A percentile compares a stretch with the other conserved stretches of the same genome.
phyloP scores from a whole-genome alignment of 2,797 vertebrate species.

The Poeciliopsis gracilis region DNA sequence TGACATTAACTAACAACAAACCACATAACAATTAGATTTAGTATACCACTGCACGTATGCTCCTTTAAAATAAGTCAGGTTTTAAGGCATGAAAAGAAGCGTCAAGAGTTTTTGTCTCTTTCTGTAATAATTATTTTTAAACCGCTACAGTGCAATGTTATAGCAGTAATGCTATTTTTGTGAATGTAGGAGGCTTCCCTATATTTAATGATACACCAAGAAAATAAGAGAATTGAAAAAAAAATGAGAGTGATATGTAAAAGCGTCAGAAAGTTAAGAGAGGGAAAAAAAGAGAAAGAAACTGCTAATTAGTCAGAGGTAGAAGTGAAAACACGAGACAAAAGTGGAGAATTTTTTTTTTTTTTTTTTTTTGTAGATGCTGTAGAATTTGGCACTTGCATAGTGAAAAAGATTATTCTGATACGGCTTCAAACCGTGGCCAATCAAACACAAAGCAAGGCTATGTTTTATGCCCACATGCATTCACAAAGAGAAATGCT shows the following conservation, averaged over 20 bases:
- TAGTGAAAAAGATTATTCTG: conserved; percentile 27
- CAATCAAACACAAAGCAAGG: conserved; percentile 20
- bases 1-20: not conserved
- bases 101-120: not conserved
- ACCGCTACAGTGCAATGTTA: conserved; percentile 19
- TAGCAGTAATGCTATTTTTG: conserved; percentile 36
- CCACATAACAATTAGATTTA: not conserved
- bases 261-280: conserved; percentile 40
- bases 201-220: conserved; percentile 35
- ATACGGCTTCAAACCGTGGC: conserved; percentile 32
- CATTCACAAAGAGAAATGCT: conserved; percentile 17
- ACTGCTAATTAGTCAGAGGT: conserved; percentile 55
- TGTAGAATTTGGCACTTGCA: conserved; percentile 43
- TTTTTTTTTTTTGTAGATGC: conserved; percentile 28
- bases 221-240: conserved; percentile 19
- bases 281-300: conserved; percentile 8
- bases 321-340: conserved; percentile 34
- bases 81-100: conserved; percentile 35
- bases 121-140: conserved; percentile 12
- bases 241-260: conserved; percentile 22
- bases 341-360: conserved; percentile 41
- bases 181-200: conserved; percentile 43
- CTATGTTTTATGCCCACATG: conserved; percentile 20
- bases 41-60: not conserved
- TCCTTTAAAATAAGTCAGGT: conserved; percentile 50